Percentiles rank a stretch among this genome's conserved stretches.
Conservation (phyloP, 2,113 vertebrate species). For the Atlantisia rogersi region DNA sequence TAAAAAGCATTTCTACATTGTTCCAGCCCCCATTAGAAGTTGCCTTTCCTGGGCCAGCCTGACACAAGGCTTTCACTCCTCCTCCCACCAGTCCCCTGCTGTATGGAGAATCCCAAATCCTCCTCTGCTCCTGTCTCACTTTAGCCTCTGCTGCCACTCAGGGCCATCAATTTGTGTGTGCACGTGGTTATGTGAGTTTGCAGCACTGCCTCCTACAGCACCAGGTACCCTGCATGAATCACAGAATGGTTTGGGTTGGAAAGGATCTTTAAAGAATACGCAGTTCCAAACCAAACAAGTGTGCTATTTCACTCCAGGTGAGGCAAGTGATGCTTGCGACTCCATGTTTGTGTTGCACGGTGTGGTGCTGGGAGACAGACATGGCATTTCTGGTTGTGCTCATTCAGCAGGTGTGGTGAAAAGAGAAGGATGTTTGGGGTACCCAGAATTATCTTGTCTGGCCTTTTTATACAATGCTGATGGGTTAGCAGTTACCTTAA, state of each 20-base stretch:
- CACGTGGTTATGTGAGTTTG: too few species aligned
- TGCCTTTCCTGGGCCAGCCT: not conserved
- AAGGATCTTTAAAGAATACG: too few species aligned
- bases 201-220: not conserved
- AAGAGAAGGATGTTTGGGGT: not conserved
- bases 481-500: not conserved
- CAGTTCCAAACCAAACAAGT: not conserved
- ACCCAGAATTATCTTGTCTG: not conserved
- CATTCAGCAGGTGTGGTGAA: not conserved
- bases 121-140: not conserved
- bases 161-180: not conserved
- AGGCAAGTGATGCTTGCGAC: not conserved
- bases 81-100: not conserved
- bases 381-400: not conserved
- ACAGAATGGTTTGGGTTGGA: too few species aligned
- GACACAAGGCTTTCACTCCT: not conserved
- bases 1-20: not conserved
- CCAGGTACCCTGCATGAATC: not conserved
- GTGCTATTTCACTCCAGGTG: not conserved
- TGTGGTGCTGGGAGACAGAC: not conserved
- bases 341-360: accelerated
- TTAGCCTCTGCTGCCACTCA: not conserved
- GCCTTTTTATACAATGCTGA: not conserved
- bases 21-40: not conserved
- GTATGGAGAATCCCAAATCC: not conserved